A percentile compares a stretch with the other conserved stretches of the same genome.
These are phyloP conservation scores for Chaetorhynchus papuensis DNA, from an alignment of 2,113 vertebrate species.

Conservation along the genomic window DNA sequence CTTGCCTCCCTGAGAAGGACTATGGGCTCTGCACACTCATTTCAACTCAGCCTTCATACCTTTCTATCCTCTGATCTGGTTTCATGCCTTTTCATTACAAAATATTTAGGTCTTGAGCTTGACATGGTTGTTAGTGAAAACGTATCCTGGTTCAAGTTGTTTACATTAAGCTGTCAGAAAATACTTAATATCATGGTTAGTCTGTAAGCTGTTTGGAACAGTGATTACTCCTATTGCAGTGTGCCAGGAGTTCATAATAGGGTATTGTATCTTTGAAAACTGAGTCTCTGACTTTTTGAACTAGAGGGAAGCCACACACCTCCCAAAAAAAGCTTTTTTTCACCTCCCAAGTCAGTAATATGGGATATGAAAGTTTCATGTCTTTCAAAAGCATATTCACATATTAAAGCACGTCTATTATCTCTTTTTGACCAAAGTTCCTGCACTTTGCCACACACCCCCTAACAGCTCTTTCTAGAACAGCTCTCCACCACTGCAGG, in stretches of 20 bases:
- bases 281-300: background rate
- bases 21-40: background rate
- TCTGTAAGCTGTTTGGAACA: background rate
- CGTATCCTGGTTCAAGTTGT: background rate
- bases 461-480: background rate
- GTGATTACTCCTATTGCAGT: background rate
- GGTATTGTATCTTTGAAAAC: background rate
- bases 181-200: background rate
- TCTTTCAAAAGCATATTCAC: background rate
- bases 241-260: background rate
- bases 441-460: background rate
- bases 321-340: fast-evolving
- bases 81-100: background rate
- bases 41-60: background rate
- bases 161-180: background rate
- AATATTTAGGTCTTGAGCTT: background rate
- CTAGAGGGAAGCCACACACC: background rate
- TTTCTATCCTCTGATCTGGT: background rate
- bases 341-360: background rate
- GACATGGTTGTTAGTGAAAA: background rate
- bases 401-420: background rate
- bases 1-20: background rate
- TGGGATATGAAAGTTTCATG: background rate
- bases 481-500: background rate
- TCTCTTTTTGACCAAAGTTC: background rate